Evolutionary conservation across 2,797 vertebrate genomes (phyloP).

Genomic region (Aphelocoma californica): DNA sequence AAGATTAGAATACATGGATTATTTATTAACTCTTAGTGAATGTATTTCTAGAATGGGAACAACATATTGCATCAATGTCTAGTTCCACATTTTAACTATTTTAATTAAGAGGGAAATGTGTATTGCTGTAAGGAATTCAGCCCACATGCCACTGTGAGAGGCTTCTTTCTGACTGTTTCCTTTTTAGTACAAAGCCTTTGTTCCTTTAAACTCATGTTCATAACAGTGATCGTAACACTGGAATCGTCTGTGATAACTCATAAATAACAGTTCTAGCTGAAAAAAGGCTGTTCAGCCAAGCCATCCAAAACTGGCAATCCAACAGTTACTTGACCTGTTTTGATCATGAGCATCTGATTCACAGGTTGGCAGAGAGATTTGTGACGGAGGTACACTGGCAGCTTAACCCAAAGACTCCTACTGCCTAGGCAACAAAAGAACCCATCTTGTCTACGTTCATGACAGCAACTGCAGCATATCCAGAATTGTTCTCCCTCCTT

Average conservation of each 20-base stretch:
- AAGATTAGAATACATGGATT: slow-evolving; percentile 77
- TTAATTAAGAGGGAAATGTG: slow-evolving; percentile 64
- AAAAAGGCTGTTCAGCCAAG: slow-evolving; percentile 14
- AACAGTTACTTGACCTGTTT: background rate
- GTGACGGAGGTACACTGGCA: slow-evolving; percentile 33
- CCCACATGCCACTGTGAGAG: background rate
- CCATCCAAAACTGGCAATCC: background rate
- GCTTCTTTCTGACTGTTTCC: background rate
- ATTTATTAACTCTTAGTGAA: slow-evolving; percentile 76
- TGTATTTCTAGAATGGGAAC: slow-evolving; percentile 74
- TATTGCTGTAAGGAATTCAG: slow-evolving; percentile 2
- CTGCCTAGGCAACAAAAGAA: slow-evolving; percentile 56
- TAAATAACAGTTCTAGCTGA: background rate
- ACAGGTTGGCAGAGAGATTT: slow-evolving; percentile 20
- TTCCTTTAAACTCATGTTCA: background rate
- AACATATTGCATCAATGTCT: slow-evolving; percentile 76
- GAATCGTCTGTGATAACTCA: background rate
- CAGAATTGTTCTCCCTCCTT: slow-evolving; percentile 18
- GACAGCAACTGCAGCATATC: slow-evolving; percentile 27
- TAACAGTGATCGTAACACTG: background rate
- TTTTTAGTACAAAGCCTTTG: slow-evolving; percentile 60
- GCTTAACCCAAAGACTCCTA: slow-evolving; percentile 58
- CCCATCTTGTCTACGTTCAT: background rate
- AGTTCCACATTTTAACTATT: slow-evolving; percentile 66
- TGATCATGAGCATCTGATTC: background rate